Base-by-base conservation (phyloP, 1,140 invertebrate genomes). In the Sitodiplosis mosellana region DNA sequence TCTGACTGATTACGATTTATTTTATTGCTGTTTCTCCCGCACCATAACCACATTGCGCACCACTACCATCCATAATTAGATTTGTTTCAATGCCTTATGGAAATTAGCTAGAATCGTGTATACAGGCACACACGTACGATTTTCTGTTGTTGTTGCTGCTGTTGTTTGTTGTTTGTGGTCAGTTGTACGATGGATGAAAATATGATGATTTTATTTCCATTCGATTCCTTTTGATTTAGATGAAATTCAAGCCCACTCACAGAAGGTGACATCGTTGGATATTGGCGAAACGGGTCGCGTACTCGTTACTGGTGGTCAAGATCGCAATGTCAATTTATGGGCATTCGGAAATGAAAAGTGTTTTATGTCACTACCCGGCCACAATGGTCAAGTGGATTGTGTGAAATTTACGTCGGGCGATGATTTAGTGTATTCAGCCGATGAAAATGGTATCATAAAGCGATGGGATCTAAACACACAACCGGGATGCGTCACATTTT, bases 311-410 rank as follows among this genome's bases (percentile, higher is more conserved):
- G 93, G 92, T 45, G 92, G 93, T 52, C 89, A 93, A 65, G 94
- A 97, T 69, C 88, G 90, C 64, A 95, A 94, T 70, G 91, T 97
- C 41, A 98, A 98, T 63, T 65, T 97, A 52, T 98, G 92, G 92
- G 90, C 90, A 2, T 83, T 96, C 51, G 92, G 91, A 18, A 90
- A 94, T 61, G 80, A 87, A 55, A 87, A 86, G 59, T 95, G 90
- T 69, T 87, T 98, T 59, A 87, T 97, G 88, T 60, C 60, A 20
- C 68, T 97, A 36, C 87, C 78, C 66, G 92, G 91, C 8, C 92
- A 96, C 58, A 87, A 84, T 46, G 89, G 88, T 15, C 77, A 91
- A 1, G 80, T 97, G 53, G 88, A 95, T 71, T 91, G 88, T 66
- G 92, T 96, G 8, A 78, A 83, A 59, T 98, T 98, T 72, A 87